These are phyloP conservation scores for Lacerta viridis DNA, from an alignment of 2,797 vertebrate genomes.

Conservation along the genomic window DNA sequence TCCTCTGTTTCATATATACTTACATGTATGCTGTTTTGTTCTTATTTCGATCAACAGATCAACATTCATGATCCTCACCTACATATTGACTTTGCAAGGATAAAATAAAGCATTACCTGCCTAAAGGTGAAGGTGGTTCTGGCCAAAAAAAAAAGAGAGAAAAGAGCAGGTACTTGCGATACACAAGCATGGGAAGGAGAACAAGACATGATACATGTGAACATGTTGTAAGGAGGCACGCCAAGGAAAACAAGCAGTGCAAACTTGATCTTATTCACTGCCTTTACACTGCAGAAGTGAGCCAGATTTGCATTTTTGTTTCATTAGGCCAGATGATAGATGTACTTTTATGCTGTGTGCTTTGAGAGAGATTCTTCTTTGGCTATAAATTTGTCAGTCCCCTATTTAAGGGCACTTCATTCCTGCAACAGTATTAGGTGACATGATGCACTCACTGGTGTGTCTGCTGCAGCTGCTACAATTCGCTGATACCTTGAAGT, in stretches of 20 bases:
- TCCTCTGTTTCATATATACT: too few relatives aligned
- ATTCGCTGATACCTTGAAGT: background rate
- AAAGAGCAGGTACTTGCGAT: too few relatives aligned
- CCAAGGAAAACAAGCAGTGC: background rate
- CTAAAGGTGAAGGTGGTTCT: too few relatives aligned
- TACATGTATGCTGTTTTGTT: too few relatives aligned
- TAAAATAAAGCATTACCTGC: too few relatives aligned
- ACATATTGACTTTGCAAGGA: background rate
- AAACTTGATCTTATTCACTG: background rate
- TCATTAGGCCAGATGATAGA: conserved; percentile 58
- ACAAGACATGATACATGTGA: background rate
- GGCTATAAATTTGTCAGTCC: conserved; percentile 57
- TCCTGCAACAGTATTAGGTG: conserved; percentile 54
- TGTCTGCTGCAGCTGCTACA: conserved; percentile 62
- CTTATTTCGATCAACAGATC: background rate
- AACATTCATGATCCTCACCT: background rate
- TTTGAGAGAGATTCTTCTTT: conserved; percentile 36
- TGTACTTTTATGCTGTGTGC: conserved; percentile 39
- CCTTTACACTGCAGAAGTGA: conserved; percentile 2
- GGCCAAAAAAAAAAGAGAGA: too few relatives aligned
- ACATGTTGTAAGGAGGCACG: background rate
- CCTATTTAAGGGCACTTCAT: conserved; percentile 61
- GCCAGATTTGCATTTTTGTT: conserved; percentile 19
- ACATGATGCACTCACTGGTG: conserved; percentile 48
- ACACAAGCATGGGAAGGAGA: background rate